These are phyloP conservation scores for Sphecodes monilicornis DNA, from an alignment of 2,888 invertebrate species.

Conservation along the genomic window DNA sequence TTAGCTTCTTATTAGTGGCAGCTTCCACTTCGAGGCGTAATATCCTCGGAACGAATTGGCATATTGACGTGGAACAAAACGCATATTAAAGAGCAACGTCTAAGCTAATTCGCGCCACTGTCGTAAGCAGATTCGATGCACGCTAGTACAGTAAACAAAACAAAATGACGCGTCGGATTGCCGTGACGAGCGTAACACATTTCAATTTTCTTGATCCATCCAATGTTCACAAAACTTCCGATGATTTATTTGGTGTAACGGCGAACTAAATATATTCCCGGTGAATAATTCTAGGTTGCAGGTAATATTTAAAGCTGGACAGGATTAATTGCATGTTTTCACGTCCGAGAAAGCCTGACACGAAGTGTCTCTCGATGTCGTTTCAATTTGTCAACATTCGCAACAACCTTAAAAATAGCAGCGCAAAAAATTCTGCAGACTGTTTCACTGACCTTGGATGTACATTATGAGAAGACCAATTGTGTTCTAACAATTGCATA, in stretches of 20 bases:
- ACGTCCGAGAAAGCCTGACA: not conserved
- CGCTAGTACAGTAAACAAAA: not conserved
- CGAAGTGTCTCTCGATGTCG: not conserved
- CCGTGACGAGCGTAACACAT: not conserved
- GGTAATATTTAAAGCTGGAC: not conserved
- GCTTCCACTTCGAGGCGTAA: not conserved
- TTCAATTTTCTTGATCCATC: not conserved
- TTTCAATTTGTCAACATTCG: not conserved
- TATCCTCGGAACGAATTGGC: conserved; percentile 1
- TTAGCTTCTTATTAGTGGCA: not conserved
- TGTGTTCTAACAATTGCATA: not conserved
- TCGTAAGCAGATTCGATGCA: not conserved
- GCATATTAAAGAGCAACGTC: not conserved
- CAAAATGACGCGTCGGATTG: not conserved
- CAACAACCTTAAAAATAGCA: no score
- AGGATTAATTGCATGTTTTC: not conserved
- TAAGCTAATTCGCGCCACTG: not conserved
- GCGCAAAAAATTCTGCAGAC: not conserved
- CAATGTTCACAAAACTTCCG: not conserved
- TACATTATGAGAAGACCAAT: not conserved
- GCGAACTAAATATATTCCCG: not conserved
- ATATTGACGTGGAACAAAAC: not conserved
- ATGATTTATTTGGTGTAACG: not conserved
- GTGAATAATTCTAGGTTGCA: not conserved
- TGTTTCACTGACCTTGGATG: not conserved